Percentiles rank a stretch among this genome's conserved stretches.
Conservation (phyloP, 1,140 invertebrate genomes). For the Limonius californicus region DNA sequence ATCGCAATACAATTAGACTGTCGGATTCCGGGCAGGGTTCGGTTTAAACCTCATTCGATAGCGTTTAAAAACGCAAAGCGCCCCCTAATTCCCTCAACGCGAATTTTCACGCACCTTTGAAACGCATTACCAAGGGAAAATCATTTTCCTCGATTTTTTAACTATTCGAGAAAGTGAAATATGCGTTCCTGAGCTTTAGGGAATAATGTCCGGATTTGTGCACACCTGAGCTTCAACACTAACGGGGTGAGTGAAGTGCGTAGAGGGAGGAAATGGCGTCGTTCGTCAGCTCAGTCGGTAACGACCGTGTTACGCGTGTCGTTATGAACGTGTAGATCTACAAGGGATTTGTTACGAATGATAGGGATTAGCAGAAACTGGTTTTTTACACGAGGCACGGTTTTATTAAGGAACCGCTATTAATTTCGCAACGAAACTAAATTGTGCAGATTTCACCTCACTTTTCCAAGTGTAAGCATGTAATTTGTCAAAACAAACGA, state of each 20-base stretch:
- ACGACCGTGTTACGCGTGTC: conserved; percentile 14
- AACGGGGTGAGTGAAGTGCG: conserved; percentile 2
- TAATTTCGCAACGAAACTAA: neutral
- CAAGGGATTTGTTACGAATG: conserved; percentile 5
- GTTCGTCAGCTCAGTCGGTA: conserved; percentile 1
- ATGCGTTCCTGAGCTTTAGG: neutral
- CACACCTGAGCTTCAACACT: conserved; percentile 3
- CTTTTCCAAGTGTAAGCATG: neutral
- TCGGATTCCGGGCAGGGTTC: no score
- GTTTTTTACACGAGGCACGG: neutral
- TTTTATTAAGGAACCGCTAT: conserved; percentile 8
- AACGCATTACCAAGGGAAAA: neutral
- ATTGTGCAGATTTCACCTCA: neutral
- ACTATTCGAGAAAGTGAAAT: conserved; percentile 3
- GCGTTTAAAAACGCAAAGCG: no score
- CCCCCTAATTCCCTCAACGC: neutral
- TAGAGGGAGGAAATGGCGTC: conserved; percentile 10
- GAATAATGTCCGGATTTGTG: conserved; percentile 9
- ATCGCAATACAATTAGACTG: no score
- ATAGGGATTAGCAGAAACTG: conserved; percentile 4
- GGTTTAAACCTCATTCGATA: no score
- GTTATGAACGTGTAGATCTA: conserved; percentile 4
- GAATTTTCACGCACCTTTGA: neutral
- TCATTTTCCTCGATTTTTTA: neutral
- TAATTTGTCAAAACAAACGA: conserved; percentile 5